Evolutionary conservation across 1,140 invertebrate genomes (phyloP), one percentile per base, ranked within the genome.

Genomic region (Cydia strobilella): DNA sequence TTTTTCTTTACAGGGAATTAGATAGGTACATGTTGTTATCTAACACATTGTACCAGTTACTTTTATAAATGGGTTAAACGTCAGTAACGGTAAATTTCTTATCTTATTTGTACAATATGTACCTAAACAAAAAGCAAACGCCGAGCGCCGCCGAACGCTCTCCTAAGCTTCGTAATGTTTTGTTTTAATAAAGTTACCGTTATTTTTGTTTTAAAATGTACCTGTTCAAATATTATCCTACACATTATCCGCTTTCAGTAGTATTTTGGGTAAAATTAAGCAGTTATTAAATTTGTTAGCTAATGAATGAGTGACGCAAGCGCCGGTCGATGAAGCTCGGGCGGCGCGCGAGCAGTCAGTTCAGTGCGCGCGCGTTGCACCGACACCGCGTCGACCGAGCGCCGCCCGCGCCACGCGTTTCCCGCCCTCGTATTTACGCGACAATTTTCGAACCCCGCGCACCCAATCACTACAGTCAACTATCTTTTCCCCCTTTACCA

Each of bases 281-380:
- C 2, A 59, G 9, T 20, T 23, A 59, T 59, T 59, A 20, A 75
- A 42, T 77, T 51, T 25, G 69, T 66, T 75, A 39, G 76, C 84
- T 84, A 85, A 87, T 82, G 75, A 85, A 87, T 82, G 75, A 84
- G 79, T 87, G 86, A 86, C 85, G 86, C 79, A 85, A 86, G 77
- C 76, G 76, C 74, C 79, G 79, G 81, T 76, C 72, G 79, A 82
- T 76, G 59, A 84, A 77, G 83, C 76, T 76, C 80, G 78, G 75
- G 65, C 66, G 78, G 62, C 72, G 71, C 77, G 80, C 79, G 81
- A 79, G 79, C 87, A 86, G 87, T 86, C 75, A 45, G 75, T 77
- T 86, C 75, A 45, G 75, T 77, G 78, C 78, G 84, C 77, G 80
- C 78, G 78, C 85, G 77, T 72, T 74, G 81, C 48, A 75, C 75